A percentile compares a stretch with the other conserved stretches of the same genome.
phyloP scores from a whole-genome alignment of 2,113 vertebrate species.

The Equus przewalskii region DNA sequence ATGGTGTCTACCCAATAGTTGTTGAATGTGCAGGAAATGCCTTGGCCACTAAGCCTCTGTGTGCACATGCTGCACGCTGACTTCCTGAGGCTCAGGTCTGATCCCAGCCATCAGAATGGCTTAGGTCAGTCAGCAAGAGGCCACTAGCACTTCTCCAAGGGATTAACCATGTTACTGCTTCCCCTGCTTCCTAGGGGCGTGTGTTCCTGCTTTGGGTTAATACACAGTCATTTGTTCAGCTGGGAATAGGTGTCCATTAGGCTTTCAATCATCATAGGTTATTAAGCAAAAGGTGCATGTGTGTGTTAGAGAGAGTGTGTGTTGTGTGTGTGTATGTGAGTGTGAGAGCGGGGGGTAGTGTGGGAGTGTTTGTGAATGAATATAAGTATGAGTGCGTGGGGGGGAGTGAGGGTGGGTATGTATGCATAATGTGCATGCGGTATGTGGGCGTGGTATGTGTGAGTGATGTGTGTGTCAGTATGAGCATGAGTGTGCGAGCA shows the following conservation, averaged over 20 bases:
- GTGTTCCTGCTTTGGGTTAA: not conserved
- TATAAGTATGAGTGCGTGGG: not conserved
- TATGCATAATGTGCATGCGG: not conserved
- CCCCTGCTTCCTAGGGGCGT: no score
- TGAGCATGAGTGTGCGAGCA: not conserved
- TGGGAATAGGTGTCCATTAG: not conserved
- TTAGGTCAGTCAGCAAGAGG: not conserved
- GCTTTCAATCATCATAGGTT: not conserved
- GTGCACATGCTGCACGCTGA: rapidly evolving
- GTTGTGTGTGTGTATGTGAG: not conserved
- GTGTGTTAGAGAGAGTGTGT: not conserved
- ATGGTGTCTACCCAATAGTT: not conserved
- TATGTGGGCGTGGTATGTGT: not conserved
- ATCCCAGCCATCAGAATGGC: not conserved
- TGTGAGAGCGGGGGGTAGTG: not conserved
- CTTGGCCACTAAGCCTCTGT: not conserved
- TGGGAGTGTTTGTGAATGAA: not conserved
- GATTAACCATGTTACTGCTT: not conserved
- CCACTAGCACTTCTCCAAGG: not conserved
- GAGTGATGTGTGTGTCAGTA: not conserved
- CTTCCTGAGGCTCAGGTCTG: not conserved
- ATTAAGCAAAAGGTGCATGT: not conserved
- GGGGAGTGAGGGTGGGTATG: not conserved
- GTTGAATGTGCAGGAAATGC: not conserved
- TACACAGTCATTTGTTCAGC: not conserved